phyloP scores from a whole-genome alignment of 2,797 vertebrate species.

The Ceryle rudis region DNA sequence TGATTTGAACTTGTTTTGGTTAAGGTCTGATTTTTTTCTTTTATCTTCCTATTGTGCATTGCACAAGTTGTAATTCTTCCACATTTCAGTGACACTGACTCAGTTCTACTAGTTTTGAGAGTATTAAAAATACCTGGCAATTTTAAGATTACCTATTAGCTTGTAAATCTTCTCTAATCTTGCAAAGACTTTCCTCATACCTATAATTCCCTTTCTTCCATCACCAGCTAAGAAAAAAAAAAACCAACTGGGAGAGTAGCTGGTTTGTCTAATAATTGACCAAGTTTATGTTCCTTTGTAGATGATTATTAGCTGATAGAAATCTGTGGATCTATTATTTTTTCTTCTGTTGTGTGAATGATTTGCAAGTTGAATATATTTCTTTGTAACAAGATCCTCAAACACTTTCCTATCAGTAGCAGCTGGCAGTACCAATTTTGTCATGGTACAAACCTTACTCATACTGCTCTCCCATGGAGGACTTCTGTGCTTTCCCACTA shows the following conservation, averaged over 20 bases:
- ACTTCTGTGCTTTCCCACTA: neutral
- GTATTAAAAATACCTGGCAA: neutral
- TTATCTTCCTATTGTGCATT: neutral
- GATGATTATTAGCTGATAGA: neutral
- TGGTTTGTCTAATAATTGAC: neutral
- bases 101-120: neutral
- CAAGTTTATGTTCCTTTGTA: neutral
- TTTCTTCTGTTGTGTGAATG: neutral
- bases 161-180: neutral
- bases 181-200: neutral
- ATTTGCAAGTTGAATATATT: neutral
- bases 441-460: neutral
- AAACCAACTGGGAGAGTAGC: neutral
- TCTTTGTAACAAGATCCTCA: neutral
- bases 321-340: neutral
- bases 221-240: neutral
- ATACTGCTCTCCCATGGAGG: neutral
- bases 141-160: neutral
- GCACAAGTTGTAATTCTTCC: neutral
- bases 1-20: neutral
- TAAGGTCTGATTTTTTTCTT: neutral
- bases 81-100: neutral
- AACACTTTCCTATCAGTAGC: neutral
- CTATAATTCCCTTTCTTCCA: neutral
- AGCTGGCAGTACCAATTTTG: neutral